These are phyloP conservation scores for Numenius arquata DNA, from an alignment of 2,113 vertebrate genomes.

Conservation along the genomic window DNA sequence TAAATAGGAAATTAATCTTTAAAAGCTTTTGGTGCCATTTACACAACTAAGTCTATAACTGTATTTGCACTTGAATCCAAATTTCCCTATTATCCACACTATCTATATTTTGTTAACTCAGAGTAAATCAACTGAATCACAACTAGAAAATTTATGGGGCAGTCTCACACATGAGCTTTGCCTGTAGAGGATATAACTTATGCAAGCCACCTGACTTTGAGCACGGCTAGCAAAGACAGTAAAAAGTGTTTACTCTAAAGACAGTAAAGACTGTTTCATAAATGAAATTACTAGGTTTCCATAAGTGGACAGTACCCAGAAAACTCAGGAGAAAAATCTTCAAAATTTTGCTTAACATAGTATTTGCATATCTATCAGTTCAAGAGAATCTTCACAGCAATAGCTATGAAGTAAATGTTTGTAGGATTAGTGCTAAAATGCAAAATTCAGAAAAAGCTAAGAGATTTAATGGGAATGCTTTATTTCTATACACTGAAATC, in stretches of 20 bases:
- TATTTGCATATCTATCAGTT: neutral
- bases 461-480: neutral
- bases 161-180: neutral
- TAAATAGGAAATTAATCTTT: neutral
- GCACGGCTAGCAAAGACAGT: neutral
- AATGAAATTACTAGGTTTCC: neutral
- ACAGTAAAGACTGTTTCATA: neutral
- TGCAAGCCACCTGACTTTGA: neutral
- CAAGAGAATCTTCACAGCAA: neutral
- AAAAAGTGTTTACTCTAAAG: neutral
- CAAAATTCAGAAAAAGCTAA: neutral
- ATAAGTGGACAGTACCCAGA: accelerated
- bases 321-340: neutral
- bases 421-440: neutral
- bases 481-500: neutral
- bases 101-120: neutral
- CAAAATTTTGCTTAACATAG: neutral
- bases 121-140: neutral
- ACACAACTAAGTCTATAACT: neutral
- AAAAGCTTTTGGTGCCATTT: neutral
- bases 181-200: neutral
- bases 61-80: neutral
- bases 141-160: neutral
- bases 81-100: neutral
- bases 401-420: neutral